Base-by-base conservation (phyloP, 2,113 vertebrate genomes). In the Hydrochoerus hydrochaeris region DNA sequence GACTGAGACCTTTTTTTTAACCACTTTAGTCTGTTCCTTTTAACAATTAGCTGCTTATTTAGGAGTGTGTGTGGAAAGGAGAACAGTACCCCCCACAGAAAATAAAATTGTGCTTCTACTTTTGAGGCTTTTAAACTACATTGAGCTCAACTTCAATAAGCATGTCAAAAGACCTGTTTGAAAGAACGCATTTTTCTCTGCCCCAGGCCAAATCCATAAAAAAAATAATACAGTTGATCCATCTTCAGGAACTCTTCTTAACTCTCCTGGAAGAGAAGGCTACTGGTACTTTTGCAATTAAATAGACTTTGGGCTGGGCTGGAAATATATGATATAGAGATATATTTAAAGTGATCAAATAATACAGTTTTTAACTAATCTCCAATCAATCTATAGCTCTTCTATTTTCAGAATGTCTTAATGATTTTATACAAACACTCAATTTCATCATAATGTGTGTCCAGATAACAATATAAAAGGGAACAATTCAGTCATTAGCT, bases 1-100 rank as follows among this genome's bases (percentile, higher is more conserved):
- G 97, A 96, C 85, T 85, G 82, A 96, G 91, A 85, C 91, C 71
- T 19, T 90, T 95, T 95, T 52, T 88, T 87, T 78, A 41, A 95
- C 84, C 93, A 91, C 71, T 97, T 96, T 96, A 80, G 77, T 95
- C 93, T 94, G 89, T 83, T 95, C 89, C 95, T 95, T 98, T 97
- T 92, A 96, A 97, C 97, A 98, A 97, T 97, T 97, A 97, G 95
- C 85, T 97, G 92, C 96, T 97, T 98, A 97, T 97, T 97, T 97
- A 95, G 85, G 85, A 95, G 93, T 92, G 75, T 83, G 67, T 90
- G 90, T 69, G 90, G 71, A 85, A 95, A 82, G 69, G 94, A 92
- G 90, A 97, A 78, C 63, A 94, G 95, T 87, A 93, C 93, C 77
- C 95, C 93, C 95, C 93, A 94, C 81, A 88, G 97, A 96, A 97